These are phyloP conservation scores for Egretta garzetta DNA, from an alignment of 2,113 vertebrate genomes.

Conservation along the genomic window DNA sequence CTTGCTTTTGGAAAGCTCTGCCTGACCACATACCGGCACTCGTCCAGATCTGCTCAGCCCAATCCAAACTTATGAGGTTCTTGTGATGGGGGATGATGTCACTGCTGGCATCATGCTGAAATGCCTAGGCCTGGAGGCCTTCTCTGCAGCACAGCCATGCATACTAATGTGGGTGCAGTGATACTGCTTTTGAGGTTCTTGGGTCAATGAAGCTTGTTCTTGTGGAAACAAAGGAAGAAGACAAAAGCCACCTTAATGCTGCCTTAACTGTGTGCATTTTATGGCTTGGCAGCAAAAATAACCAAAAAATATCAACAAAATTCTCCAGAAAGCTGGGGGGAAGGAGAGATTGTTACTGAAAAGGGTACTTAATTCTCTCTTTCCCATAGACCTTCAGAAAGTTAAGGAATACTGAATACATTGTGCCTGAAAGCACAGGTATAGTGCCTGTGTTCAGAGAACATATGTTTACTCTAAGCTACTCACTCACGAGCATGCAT, in stretches of 20 bases:
- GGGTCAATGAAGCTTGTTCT: background rate
- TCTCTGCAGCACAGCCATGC: background rate
- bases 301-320: background rate
- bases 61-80: background rate
- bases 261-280: background rate
- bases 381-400: background rate
- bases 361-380: background rate
- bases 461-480: background rate
- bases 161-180: background rate
- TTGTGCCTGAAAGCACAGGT: background rate
- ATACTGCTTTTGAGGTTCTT: background rate
- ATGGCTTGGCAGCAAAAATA: background rate
- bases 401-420: background rate
- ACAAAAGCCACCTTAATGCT: background rate
- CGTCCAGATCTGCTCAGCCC: background rate
- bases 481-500: background rate
- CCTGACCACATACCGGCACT: background rate
- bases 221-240: background rate
- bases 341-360: background rate
- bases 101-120: background rate
- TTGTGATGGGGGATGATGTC: background rate
- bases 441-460: background rate
- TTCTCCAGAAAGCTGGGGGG: background rate
- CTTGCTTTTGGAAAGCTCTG: background rate
- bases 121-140: background rate